phyloP scores from a whole-genome alignment of 2,797 vertebrate genomes.

The Propithecus deckenii region DNA sequence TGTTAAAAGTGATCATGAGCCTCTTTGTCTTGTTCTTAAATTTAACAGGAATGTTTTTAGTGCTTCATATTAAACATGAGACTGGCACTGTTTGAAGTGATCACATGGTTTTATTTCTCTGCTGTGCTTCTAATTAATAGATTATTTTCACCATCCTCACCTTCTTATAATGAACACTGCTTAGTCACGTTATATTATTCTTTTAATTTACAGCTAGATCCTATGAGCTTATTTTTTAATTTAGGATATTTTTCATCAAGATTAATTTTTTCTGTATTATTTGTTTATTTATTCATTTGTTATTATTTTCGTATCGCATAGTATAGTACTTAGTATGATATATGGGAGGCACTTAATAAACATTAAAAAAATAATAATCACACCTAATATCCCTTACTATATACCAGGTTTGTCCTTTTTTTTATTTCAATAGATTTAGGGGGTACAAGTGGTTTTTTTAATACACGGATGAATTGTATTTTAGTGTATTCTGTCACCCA shows the following conservation, averaged over 20 bases:
- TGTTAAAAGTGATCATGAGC: neutral
- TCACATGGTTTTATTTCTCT: neutral
- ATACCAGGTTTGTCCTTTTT: no score
- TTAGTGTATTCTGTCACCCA: no score
- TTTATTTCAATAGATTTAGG: no score
- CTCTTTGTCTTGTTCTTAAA: neutral
- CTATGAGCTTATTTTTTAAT: neutral
- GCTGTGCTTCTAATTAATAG: neutral
- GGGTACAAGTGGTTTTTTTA: no score
- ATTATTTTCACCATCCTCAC: neutral
- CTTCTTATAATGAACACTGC: neutral
- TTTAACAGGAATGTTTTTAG: neutral
- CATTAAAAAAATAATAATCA: no score
- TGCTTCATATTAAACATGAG: neutral
- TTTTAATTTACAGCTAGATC: neutral
- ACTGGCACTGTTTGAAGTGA: neutral
- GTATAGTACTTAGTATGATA: no score
- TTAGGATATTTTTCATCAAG: neutral
- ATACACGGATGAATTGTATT: no score
- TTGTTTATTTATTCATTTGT: no score
- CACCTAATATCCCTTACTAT: no score
- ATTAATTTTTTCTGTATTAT: neutral
- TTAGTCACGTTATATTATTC: neutral
- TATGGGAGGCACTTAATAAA: no score
- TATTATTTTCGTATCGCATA: no score